These are phyloP conservation scores for Athene noctua DNA, from an alignment of 2,113 vertebrate species.

Conservation along the genomic window DNA sequence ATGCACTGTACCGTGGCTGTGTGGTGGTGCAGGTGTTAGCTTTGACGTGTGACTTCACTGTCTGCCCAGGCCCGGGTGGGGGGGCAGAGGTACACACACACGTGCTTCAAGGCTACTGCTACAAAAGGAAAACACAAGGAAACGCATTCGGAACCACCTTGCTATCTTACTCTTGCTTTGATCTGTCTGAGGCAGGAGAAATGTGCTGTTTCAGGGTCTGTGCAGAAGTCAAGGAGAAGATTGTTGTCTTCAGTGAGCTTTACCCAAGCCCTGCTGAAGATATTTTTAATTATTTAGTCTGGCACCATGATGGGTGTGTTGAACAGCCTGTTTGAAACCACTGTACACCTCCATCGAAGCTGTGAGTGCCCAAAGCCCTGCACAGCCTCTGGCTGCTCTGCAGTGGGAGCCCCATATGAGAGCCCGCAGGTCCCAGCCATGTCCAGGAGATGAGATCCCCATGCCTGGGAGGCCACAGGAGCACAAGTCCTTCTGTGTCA, in stretches of 20 bases:
- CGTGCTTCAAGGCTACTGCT: neutral
- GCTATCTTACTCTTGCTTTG: neutral
- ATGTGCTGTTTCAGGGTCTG: neutral
- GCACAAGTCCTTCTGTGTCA: neutral
- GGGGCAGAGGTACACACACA: neutral
- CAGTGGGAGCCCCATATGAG: neutral
- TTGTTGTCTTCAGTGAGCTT: neutral
- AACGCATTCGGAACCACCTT: neutral
- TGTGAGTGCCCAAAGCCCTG: neutral
- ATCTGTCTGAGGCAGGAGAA: neutral
- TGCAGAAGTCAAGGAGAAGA: neutral
- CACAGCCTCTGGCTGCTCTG: neutral
- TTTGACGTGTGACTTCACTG: neutral
- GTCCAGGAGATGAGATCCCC: neutral
- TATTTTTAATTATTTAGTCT: neutral
- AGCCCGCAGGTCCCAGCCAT: neutral
- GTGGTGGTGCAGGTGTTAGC: neutral
- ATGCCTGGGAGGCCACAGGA: neutral
- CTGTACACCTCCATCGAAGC: fast-evolving
- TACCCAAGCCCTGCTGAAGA: neutral
- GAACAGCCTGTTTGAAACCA: neutral
- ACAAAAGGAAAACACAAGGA: neutral
- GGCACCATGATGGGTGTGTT: neutral
- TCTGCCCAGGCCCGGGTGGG: neutral
- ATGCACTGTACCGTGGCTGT: neutral